These are phyloP conservation scores for Endotricha flammealis DNA, from an alignment of 2,888 invertebrate genomes.

Conservation along the genomic window DNA sequence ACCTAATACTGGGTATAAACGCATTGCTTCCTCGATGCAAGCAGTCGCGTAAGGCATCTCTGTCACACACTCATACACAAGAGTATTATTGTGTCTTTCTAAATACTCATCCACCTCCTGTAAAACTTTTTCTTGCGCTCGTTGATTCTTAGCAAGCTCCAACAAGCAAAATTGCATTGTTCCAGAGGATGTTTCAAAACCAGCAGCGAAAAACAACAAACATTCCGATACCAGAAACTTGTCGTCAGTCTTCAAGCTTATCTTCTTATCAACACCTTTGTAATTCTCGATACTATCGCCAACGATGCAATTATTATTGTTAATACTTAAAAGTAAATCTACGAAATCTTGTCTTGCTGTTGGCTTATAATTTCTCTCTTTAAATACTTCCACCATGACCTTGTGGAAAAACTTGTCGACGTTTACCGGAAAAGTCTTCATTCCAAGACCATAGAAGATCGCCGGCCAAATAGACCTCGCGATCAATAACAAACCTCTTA, in stretches of 20 bases:
- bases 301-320: slow-evolving; percentile 30
- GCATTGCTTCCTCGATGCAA: slow-evolving; percentile 42
- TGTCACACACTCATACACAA: slow-evolving; percentile 35
- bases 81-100: slow-evolving; percentile 26
- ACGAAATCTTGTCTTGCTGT: slow-evolving; percentile 45
- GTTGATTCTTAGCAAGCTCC: slow-evolving; percentile 41
- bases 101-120: slow-evolving; percentile 41
- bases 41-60: slow-evolving; percentile 41
- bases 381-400: slow-evolving; percentile 33
- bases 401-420: slow-evolving; percentile 35
- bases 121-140: slow-evolving; percentile 29
- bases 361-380: slow-evolving; percentile 33
- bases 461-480: slow-evolving; percentile 43
- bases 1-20: slow-evolving; percentile 50
- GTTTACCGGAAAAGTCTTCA: slow-evolving; percentile 29
- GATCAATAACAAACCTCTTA: slow-evolving; percentile 30
- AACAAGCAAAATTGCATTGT: slow-evolving; percentile 35
- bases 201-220: slow-evolving; percentile 62
- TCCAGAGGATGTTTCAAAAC: slow-evolving; percentile 46
- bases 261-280: slow-evolving; percentile 29
- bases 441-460: slow-evolving; percentile 42
- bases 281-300: slow-evolving; percentile 42
- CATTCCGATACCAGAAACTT: slow-evolving; percentile 72
- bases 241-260: slow-evolving; percentile 42
- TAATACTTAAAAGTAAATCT: slow-evolving; percentile 41